Evolutionary conservation across 2,797 vertebrate species (phyloP), one percentile per base, ranked within the genome.

Genomic region (Sebastes steindachneri): DNA sequence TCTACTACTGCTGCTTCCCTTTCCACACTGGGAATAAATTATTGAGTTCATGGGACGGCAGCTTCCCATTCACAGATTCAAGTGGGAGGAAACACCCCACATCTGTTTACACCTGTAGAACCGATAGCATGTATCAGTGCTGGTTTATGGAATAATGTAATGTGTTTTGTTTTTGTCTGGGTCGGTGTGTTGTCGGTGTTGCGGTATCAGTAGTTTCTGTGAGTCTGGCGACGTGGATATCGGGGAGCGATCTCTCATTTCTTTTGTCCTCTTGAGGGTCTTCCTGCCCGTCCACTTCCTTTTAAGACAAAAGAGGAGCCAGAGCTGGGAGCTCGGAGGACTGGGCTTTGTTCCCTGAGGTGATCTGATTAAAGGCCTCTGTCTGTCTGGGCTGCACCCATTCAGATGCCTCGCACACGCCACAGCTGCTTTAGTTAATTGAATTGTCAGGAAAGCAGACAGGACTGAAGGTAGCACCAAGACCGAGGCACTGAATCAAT

Each of bases 291-390:
- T 85, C 75, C 63, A 68, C 77, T 89, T 86, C 71, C 81, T 87
- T 87, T 80, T 64, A 88, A 87, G 71, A 92, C 88, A 85, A 86
- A 85, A 86, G 78, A 75, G 70, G 77, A 87, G 82, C 77, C 85
- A 74, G 75, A 67, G 83, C 70, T 68, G 37, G 4, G 19, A n/a
- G 51, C 68, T 80, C 4, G 4, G 68, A 80, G 85, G 74, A 71
- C 64, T 19, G 74, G 83, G 74, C 58, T 62, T 65, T 76, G 83
- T 81, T 88, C 71, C 71, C 86, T 41, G 77, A 68, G 79, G 90
- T 91, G 92, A 93, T 90, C 84, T 91, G 90, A 93, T 94, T 90
- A 91, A 93, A 91, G 82, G 72, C 82, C 45, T 82, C 72, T 82
- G 86, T 77, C 73, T 86, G 86, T 93, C 87, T 86, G 69, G 74